A percentile compares a stretch with the other conserved stretches of the same genome.
Evolutionary conservation across 1,140 invertebrate genomes (phyloP).

Genomic region (Caenorhabditis tropicalis): DNA sequence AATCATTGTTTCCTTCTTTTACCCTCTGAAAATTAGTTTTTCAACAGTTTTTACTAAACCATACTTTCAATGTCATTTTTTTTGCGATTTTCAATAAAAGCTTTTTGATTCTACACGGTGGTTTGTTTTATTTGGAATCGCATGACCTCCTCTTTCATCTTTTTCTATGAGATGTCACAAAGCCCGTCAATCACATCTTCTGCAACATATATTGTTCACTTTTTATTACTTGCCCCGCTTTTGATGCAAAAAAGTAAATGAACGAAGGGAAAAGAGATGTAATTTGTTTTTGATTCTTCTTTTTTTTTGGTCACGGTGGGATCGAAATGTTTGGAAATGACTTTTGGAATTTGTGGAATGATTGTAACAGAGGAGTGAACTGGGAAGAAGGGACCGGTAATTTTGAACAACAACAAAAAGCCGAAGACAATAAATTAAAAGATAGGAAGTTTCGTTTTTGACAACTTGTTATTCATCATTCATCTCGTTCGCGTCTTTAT

Average conservation of each 20-base stretch:
- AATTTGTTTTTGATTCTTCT: background rate
- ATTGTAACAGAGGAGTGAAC: background rate
- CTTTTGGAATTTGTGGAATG: background rate
- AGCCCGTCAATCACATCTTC: background rate
- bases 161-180: conserved; percentile 7
- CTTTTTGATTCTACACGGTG: background rate
- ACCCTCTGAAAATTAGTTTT: too few species aligned
- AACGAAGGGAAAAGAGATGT: background rate
- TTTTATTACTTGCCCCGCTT: conserved; percentile 8
- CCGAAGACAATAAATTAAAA: background rate
- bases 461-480: conserved; percentile 8
- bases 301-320: background rate
- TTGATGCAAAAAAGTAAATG: conserved; percentile 13
- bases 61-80: too few species aligned
- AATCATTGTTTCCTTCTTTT: too few species aligned
- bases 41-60: too few species aligned
- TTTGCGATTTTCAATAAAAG: too few species aligned
- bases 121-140: background rate
- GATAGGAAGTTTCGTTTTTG: background rate
- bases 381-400: background rate
- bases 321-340: background rate
- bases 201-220: conserved; percentile 22
- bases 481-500: conserved; percentile 31
- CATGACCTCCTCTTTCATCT: background rate
- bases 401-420: too few species aligned